phyloP scores from a whole-genome alignment of 2,113 vertebrate species.

The Rhombomys opimus region DNA sequence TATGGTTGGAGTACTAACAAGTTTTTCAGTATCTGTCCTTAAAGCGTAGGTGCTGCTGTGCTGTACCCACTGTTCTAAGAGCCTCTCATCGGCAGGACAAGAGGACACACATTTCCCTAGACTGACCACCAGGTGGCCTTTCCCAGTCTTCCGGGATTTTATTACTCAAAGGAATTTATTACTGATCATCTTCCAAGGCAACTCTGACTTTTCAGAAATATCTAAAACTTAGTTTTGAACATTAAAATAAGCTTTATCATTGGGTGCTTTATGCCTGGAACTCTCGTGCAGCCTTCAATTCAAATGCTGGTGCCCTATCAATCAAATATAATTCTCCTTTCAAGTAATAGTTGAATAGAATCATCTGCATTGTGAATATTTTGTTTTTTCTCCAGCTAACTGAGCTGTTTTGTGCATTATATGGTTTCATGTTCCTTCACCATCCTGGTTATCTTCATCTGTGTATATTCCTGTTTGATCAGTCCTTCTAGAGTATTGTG shows the following conservation, averaged over 20 bases:
- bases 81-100: neutral
- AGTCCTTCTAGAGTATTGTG: slow-evolving; percentile 4
- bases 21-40: neutral
- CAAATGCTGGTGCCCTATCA: neutral
- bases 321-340: neutral
- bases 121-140: neutral
- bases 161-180: neutral
- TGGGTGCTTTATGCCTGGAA: neutral
- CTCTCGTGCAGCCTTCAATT: neutral
- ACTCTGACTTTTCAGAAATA: neutral
- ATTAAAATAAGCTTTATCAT: neutral
- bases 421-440: neutral
- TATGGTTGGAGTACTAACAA: neutral
- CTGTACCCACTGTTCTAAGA: neutral
- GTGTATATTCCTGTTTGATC: neutral
- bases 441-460: neutral
- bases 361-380: neutral
- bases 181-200: neutral
- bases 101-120: neutral
- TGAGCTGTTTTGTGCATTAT: neutral
- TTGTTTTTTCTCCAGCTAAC: neutral
- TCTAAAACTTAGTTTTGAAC: neutral
- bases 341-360: neutral
- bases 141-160: neutral
- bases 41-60: neutral